These are phyloP conservation scores for Sarcophaga bullata DNA, from an alignment of 1,140 invertebrate genomes.

Conservation along the genomic window DNA sequence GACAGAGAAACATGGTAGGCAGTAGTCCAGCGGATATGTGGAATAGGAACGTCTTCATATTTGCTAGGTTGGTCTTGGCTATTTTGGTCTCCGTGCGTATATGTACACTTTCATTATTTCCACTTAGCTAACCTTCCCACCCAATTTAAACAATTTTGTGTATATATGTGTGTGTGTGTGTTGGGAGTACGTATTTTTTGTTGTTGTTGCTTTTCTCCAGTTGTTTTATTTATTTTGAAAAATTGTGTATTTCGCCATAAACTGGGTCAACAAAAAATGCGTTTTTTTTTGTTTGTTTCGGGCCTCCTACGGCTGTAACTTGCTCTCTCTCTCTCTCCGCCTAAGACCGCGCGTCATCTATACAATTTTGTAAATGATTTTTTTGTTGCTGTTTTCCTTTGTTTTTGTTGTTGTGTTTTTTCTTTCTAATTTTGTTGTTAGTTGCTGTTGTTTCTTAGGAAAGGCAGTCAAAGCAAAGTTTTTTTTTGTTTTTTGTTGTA, in stretches of 20 bases:
- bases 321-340: too few species aligned
- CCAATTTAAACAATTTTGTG: neutral
- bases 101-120: too few species aligned
- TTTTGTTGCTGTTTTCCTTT: neutral
- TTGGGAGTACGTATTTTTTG: neutral
- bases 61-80: too few species aligned
- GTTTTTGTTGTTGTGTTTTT: neutral
- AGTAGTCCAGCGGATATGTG: too few species aligned
- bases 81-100: too few species aligned
- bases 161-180: neutral
- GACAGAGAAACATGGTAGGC: too few species aligned
- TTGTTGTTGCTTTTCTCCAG: too few species aligned
- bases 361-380: too few species aligned
- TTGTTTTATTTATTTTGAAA: constrained; percentile 20
- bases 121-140: neutral
- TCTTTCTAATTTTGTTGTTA: too few species aligned
- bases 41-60: too few species aligned
- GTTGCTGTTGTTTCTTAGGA: neutral
- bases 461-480: neutral
- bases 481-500: too few species aligned
- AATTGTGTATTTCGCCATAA: constrained; percentile 1
- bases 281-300: constrained; percentile 22
- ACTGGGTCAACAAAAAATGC: constrained; percentile 15
- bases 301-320: neutral
- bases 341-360: too few species aligned